phyloP scores from a whole-genome alignment of 2,113 vertebrate genomes.

The Orycteropus afer region DNA sequence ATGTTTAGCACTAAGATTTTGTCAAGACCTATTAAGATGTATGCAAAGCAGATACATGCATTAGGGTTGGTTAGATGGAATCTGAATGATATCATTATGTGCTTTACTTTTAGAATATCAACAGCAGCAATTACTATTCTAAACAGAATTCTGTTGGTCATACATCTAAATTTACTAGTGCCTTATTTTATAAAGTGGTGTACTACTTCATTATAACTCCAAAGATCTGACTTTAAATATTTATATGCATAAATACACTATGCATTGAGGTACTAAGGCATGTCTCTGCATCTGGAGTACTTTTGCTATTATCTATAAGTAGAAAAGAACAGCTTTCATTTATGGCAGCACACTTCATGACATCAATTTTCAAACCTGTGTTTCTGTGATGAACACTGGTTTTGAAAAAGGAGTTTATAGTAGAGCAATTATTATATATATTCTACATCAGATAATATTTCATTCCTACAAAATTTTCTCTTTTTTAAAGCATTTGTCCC shows the following conservation, averaged over 20 bases:
- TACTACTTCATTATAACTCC: conserved; percentile 73
- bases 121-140: conserved; percentile 71
- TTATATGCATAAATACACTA: conserved; percentile 57
- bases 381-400: conserved; percentile 72
- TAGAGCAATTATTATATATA: conserved; percentile 52
- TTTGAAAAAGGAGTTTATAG: conserved; percentile 62
- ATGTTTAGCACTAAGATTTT: conserved; percentile 68
- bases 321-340: conserved; percentile 58
- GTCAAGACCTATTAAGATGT: conserved; percentile 66
- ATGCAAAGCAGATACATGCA: background rate
- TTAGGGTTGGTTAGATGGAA: conserved; percentile 60
- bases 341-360: conserved; percentile 57
- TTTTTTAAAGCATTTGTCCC: conserved; percentile 45
- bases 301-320: conserved; percentile 42
- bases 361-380: conserved; percentile 62
- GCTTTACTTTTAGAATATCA: conserved; percentile 60
- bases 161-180: conserved; percentile 71
- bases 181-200: conserved; percentile 72
- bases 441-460: conserved; percentile 55
- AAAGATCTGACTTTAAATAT: conserved; percentile 71
- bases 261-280: conserved; percentile 47
- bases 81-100: conserved; percentile 44
- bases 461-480: conserved; percentile 41
- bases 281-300: conserved; percentile 54
- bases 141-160: conserved; percentile 61